Base-by-base conservation (phyloP, 2,113 vertebrate species). In the Sinocyclocheilus anshuiensis region DNA sequence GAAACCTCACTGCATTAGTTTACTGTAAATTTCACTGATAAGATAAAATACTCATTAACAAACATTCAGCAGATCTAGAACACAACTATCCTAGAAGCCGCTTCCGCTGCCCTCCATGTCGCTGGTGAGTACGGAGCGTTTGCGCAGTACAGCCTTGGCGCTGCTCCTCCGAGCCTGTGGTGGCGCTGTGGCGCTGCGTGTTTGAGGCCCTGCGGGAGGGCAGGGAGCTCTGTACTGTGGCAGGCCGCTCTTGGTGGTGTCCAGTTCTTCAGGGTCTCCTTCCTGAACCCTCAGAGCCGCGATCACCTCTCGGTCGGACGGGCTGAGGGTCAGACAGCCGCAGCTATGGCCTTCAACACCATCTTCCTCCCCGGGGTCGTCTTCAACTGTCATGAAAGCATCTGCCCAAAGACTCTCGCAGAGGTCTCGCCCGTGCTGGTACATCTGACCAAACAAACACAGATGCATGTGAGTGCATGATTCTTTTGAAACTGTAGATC, bases 31-130 rank as follows among this genome's bases (percentile, higher is more conserved):
- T 48, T 12, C 16, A 24, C 12, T 7, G 72, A 48, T 24, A 16
- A 15, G 22, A 75, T 75, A 75, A 48, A 48, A 24, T 1, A 20
- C 29, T 36, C 18, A 8, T 36, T 9, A 74, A 39, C 16, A 45
- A 48, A 48, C 72, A 48, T 48, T 74, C 8, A 9, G 10, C 71
- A 1, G 20, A 74, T 74, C 71, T 45, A 65, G 2, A 33, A 22
- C n/a, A 50, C 3, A 13, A 2, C 4, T 6, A 16, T 50, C 74
- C 89, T 95, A 94, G 88, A 94, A 89, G 75, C 95, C 95, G 10
- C 95, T 96, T 0, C 95, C 95, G 1, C 96, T 96, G 12, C 95
- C 96, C 81, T 96, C 96, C 65, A 92, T 90, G 0, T 96, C 95
- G 1, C 93, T 93, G 48, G 95, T 77, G 0, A 93, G 65, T 16